Conservation (phyloP, 2,797 vertebrate species). For the Petrocephalus sullivani region DNA sequence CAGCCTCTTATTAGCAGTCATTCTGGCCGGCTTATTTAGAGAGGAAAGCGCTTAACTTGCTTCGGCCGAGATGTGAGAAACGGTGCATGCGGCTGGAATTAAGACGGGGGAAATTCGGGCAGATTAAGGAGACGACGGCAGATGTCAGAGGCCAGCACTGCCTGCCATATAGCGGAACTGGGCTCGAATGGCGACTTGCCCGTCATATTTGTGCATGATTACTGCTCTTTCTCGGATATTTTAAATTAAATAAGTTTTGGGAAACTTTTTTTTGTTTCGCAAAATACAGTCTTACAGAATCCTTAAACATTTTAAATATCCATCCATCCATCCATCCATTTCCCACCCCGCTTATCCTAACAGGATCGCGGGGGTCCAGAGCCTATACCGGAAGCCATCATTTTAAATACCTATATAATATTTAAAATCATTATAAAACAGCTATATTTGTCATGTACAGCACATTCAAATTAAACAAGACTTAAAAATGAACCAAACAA, state of each 20-base stretch:
- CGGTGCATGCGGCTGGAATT: slow-evolving; percentile 36
- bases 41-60: slow-evolving; percentile 59
- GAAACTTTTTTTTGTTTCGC: neutral
- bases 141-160: slow-evolving; percentile 45
- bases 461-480: neutral
- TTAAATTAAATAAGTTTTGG: neutral
- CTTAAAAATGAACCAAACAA: neutral
- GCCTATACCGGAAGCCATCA: neutral
- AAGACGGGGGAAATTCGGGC: slow-evolving; percentile 39
- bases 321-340: too few relatives aligned
- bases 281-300: neutral
- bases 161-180: slow-evolving; percentile 33
- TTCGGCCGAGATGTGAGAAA: slow-evolving; percentile 42
- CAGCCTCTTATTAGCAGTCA: slow-evolving; percentile 57
- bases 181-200: neutral
- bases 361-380: too few relatives aligned
- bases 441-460: neutral
- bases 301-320: neutral
- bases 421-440: too few relatives aligned
- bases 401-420: neutral
- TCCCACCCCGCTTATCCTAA: too few relatives aligned
- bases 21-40: slow-evolving; percentile 56
- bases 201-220: neutral
- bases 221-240: neutral
- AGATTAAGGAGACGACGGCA: slow-evolving; percentile 43